Conservation (phyloP, 2,888 invertebrate genomes). For the Gortyna flavago region DNA sequence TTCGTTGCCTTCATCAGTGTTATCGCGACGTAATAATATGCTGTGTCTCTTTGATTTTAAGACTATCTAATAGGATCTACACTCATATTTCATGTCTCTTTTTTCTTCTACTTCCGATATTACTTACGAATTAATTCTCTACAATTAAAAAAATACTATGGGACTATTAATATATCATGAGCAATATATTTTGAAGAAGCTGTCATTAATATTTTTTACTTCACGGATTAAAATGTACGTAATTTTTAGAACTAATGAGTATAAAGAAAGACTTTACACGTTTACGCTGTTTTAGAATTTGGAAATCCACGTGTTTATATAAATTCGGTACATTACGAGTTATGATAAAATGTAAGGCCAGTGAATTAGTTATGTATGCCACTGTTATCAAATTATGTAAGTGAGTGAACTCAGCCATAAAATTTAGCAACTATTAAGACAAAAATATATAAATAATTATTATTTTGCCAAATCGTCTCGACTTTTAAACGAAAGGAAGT, state of each 20-base stretch:
- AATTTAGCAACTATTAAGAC: constrained; percentile 3
- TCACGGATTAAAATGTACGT: neutral
- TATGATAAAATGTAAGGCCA: constrained; percentile 20
- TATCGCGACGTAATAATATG: neutral
- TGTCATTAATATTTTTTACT: neutral
- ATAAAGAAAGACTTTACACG: neutral
- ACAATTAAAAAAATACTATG: neutral
- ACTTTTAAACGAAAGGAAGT: neutral
- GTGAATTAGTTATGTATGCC: constrained; percentile 26
- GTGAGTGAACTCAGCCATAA: constrained; percentile 26
- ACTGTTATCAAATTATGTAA: constrained; percentile 26
- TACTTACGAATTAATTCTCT: neutral
- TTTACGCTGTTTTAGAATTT: neutral
- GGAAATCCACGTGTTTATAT: constrained; percentile 13
- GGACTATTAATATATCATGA: neutral
- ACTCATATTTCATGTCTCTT: neutral
- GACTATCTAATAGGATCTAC: neutral
- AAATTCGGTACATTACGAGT: constrained; percentile 17
- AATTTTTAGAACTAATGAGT: neutral
- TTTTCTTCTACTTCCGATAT: neutral
- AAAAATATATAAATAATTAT: neutral
- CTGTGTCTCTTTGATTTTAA: neutral
- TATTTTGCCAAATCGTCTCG: neutral
- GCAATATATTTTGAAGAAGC: neutral
- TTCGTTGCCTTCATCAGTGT: neutral